Conservation (phyloP, 2,113 vertebrate genomes). For the Spheniscus mendiculus region DNA sequence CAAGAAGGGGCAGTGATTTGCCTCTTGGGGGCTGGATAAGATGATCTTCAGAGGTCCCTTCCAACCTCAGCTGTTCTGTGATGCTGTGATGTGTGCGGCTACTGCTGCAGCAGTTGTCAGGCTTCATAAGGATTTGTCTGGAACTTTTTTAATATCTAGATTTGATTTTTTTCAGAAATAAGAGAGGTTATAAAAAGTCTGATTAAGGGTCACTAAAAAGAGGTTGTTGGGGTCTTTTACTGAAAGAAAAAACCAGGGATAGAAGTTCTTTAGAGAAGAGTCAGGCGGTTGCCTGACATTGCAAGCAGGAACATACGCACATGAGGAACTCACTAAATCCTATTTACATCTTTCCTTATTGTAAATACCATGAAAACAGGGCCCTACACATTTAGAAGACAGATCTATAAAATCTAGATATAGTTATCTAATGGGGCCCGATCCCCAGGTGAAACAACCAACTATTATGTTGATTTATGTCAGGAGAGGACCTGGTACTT, state of each 20-base stretch:
- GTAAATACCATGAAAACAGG: neutral
- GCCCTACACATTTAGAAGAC: neutral
- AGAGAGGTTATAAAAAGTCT: neutral
- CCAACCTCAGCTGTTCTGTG: neutral
- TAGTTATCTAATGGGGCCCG: neutral
- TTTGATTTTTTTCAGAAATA: neutral
- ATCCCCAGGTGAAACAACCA: neutral
- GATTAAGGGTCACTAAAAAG: neutral
- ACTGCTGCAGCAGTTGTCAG: neutral
- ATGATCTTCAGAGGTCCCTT: neutral
- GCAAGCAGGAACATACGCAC: fast-evolving
- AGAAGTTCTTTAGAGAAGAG: neutral
- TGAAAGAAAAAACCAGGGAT: neutral
- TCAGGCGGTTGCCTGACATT: neutral
- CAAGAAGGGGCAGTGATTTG: neutral
- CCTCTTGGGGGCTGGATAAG: neutral
- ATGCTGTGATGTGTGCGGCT: fast-evolving
- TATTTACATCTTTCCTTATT: neutral
- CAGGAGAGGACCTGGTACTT: neutral
- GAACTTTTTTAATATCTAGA: neutral
- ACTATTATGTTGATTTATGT: neutral
- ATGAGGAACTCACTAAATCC: neutral
- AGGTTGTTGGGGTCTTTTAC: neutral
- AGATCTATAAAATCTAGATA: neutral
- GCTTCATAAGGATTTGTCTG: neutral